Evolutionary conservation across 2,888 invertebrate genomes (phyloP), one percentile per base, ranked within the genome.

Genomic region (Diploptera punctata): DNA sequence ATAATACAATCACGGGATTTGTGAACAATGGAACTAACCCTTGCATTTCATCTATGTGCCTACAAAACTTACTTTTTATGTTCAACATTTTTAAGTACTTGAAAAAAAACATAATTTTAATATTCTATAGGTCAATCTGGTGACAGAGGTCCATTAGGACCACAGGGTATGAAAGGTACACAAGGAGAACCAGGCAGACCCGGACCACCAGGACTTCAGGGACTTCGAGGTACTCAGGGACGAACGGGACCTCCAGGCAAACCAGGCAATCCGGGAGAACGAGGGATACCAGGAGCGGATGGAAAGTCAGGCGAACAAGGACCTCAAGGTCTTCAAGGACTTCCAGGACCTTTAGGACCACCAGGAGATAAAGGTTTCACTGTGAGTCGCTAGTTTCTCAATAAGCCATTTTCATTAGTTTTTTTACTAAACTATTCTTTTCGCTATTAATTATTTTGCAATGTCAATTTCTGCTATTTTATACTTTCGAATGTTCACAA

Each of bases 271-370:
- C 86, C 89, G 54, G 93, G 93, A 26, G 92, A 92, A 79, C 85
- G 92, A 74, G 93, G 93, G 57, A 85, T 91, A 78, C 89, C 91
- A 60, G 95, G 95, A 10, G 91, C 93, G 71, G 95, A 95, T 82
- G 95, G 95, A 5, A 92, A 92, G 80, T 88, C 93, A 16, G 96
- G 96, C 26, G 94, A 94, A 79, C 90, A 91, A 78, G 95, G 95
- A 54, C 85, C 88, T 16, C 90, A 90, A 80, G 95, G 95, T 18
- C 83, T 92, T 21, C 91, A 92, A 83, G 96, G 96, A 38, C 84
- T 92, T 19, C 93, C 92, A 60, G 94, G 94, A 61, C 87, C 90
- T 2, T 86, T 92, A 78, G 94, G 95, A 62, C 85, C 88, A 21
- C 89, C 90, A n/a, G 94, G 95, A 74, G 92, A 93, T 79, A 89